A percentile compares a stretch with the other conserved stretches of the same genome.
phyloP scores from a whole-genome alignment of 2,888 invertebrate genomes.

The Tribolium freemani region DNA sequence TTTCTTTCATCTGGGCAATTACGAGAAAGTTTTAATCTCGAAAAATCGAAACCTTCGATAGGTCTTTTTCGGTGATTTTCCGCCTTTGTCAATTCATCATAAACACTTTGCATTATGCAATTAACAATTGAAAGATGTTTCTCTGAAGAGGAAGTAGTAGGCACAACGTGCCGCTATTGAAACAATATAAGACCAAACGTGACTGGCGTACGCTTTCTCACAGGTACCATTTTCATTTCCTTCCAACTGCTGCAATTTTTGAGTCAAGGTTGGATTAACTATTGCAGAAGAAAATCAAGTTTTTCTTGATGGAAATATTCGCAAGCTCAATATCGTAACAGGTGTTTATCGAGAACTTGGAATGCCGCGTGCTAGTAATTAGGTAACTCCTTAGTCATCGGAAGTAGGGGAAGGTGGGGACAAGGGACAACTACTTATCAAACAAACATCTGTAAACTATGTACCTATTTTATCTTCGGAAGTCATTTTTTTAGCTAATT shows the following conservation, averaged over 20 bases:
- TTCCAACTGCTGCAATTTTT: not conserved
- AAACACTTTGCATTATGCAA: not conserved
- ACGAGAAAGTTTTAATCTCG: not conserved
- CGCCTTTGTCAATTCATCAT: not conserved
- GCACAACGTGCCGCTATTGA: not conserved
- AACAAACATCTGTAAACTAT: not conserved
- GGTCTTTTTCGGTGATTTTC: not conserved
- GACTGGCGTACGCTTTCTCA: conserved; percentile 14
- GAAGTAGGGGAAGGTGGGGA: not conserved
- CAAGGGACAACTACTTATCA: not conserved
- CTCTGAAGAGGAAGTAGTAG: not conserved
- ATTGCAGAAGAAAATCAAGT: conserved; percentile 1
- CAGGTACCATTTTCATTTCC: conserved; percentile 23
- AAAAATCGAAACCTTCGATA: not conserved
- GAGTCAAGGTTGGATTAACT: not conserved
- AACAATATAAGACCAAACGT: conserved; percentile 20
- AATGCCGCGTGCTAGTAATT: not conserved
- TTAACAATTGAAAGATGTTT: not conserved
- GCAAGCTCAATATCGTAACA: not conserved
- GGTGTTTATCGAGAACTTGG: conserved; percentile 6
- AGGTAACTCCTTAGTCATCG: not conserved
- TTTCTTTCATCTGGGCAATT: not conserved
- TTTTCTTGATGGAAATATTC: conserved; percentile 2
- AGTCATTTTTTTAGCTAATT: too few species aligned
- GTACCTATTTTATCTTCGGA: too few species aligned